These are phyloP conservation scores for Myanophis thanlyinensis DNA, from an alignment of 2,113 vertebrate genomes.

Conservation along the genomic window DNA sequence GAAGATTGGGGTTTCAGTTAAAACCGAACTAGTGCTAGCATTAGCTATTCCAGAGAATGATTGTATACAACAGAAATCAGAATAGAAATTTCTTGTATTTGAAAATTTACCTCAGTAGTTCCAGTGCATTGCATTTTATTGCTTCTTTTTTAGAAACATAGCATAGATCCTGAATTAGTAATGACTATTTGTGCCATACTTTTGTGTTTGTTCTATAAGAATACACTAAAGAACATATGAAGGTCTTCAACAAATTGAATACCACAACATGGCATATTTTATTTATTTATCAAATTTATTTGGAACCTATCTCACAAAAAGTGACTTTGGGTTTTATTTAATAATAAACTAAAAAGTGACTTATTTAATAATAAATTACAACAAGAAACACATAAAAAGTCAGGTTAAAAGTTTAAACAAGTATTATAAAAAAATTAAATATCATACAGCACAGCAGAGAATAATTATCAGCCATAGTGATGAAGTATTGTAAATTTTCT, in stretches of 20 bases:
- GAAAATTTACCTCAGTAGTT: not conserved
- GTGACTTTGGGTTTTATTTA: not conserved
- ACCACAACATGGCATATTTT: not conserved
- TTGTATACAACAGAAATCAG: not conserved
- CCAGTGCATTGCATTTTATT: not conserved
- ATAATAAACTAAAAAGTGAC: too few species aligned
- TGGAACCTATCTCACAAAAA: not conserved
- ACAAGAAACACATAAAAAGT: not conserved
- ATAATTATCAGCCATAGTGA: too few species aligned
- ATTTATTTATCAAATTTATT: not conserved
- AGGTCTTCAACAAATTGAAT: not conserved
- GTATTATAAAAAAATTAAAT: too few species aligned
- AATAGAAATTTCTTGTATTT: not conserved
- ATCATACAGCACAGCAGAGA: too few species aligned
- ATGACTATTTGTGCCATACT: not conserved
- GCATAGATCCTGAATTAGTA: not conserved
- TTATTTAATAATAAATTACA: not conserved
- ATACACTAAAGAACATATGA: not conserved
- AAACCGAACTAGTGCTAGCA: not conserved
- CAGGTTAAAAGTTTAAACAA: not conserved
- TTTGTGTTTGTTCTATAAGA: not conserved
- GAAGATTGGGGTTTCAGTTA: not conserved
- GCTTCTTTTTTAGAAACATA: not conserved
- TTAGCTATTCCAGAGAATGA: not conserved
- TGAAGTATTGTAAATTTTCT: too few species aligned